A percentile compares a stretch with the other conserved stretches of the same genome.
phyloP scores from a whole-genome alignment of 2,888 invertebrate genomes.

The Drosophila phalerata region DNA sequence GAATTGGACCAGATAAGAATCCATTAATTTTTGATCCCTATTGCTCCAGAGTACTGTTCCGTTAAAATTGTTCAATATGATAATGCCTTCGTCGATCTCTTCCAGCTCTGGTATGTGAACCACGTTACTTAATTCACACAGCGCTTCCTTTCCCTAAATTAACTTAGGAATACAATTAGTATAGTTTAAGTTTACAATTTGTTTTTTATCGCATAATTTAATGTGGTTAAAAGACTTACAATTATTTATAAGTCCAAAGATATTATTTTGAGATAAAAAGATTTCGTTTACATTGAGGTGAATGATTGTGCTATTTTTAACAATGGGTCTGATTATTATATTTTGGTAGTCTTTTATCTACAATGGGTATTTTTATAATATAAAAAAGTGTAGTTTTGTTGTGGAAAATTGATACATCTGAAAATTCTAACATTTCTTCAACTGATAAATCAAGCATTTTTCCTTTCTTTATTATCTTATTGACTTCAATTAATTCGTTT shows the following conservation, averaged over 20 bases:
- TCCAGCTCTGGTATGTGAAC: not conserved
- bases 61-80: no score
- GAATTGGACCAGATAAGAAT: not conserved
- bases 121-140: not conserved
- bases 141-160: not conserved
- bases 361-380: not conserved
- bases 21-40: not conserved
- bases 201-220: not conserved
- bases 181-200: not conserved
- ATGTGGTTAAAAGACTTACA: not conserved
- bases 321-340: not conserved
- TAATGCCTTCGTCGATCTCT: not conserved
- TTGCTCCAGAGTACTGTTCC: no score
- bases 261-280: not conserved
- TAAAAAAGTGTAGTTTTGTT: not conserved
- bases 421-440: constrained; percentile 1
- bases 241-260: not conserved
- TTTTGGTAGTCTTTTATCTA: not conserved
- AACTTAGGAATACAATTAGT: not conserved
- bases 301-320: not conserved
- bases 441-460: not conserved
- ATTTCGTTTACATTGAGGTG: not conserved
- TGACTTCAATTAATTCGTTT: not conserved
- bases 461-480: not conserved
- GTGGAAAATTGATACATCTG: not conserved